These are phyloP conservation scores for Melanerpes aurifrons DNA, from an alignment of 2,113 vertebrate species.

Conservation along the genomic window DNA sequence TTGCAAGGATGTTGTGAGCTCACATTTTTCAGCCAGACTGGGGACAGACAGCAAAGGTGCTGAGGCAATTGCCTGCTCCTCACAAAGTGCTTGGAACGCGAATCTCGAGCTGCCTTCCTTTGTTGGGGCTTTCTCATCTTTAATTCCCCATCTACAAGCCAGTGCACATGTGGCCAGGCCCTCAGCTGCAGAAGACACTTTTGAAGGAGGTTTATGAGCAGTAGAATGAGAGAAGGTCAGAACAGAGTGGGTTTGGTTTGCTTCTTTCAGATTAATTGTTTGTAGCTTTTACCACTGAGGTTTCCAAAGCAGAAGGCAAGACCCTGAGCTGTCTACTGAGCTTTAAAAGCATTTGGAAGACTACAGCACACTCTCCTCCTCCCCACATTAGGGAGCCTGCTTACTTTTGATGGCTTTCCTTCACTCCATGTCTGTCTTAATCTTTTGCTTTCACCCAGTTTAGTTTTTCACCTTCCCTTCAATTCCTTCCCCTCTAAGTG, in stretches of 20 bases:
- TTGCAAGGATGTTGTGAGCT: neutral
- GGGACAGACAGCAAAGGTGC: neutral
- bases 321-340: neutral
- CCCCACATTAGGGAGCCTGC: neutral
- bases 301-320: neutral
- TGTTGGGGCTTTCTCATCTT: slow-evolving; percentile 30
- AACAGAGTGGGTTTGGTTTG: neutral
- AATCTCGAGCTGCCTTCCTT: neutral
- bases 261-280: neutral
- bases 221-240: neutral
- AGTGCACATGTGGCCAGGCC: neutral
- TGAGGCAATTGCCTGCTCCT: slow-evolving; percentile 24
- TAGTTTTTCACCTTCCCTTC: neutral
- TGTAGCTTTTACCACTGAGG: neutral
- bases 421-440: neutral
- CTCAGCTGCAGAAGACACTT: neutral
- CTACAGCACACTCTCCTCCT: neutral
- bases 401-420: neutral
- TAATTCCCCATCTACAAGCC: slow-evolving; percentile 28
- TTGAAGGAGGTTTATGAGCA: neutral
- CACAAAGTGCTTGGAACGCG: slow-evolving; percentile 32
- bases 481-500: neutral
- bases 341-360: neutral
- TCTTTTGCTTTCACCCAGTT: neutral
- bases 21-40: slow-evolving; percentile 3